Evolutionary conservation across 2,888 invertebrate species (phyloP).

Genomic region (Drosophila pullipes): DNA sequence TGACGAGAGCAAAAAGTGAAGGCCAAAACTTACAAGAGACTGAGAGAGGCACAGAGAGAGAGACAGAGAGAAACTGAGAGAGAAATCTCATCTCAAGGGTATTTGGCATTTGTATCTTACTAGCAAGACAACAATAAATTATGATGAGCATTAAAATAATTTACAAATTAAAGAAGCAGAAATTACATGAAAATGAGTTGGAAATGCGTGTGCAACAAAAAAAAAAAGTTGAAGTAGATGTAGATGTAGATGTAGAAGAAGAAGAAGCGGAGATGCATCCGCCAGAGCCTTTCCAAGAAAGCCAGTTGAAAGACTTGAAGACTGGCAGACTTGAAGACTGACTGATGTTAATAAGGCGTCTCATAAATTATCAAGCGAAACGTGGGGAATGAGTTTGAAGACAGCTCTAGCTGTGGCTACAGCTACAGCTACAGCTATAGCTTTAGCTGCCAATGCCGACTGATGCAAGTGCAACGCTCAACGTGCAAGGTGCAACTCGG

Average conservation of each 20-base stretch:
- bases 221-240: constrained; percentile 9
- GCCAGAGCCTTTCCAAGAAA: constrained; percentile 73
- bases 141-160: constrained; percentile 80
- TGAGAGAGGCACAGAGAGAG: background rate
- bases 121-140: constrained; percentile 57
- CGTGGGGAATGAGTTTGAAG: constrained; percentile 31
- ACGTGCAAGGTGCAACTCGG: constrained; percentile 18
- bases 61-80: background rate
- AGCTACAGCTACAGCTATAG: background rate
- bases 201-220: constrained; percentile 26
- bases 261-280: constrained; percentile 61
- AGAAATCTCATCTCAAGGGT: background rate
- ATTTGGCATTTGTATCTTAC: constrained; percentile 9
- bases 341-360: constrained; percentile 83
- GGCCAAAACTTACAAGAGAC: background rate
- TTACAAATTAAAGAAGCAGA: constrained; percentile 80
- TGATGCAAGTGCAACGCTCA: constrained; percentile 9
- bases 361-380: constrained; percentile 81
- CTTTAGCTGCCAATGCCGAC: constrained; percentile 43
- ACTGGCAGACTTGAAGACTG: constrained; percentile 51
- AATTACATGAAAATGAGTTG: constrained; percentile 74
- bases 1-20: constrained; percentile 37
- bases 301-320: constrained; percentile 49
- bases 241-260: constrained; percentile 2
- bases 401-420: background rate